phyloP scores from a whole-genome alignment of 2,113 vertebrate genomes.

The Rhynchopsitta pachyrhyncha region DNA sequence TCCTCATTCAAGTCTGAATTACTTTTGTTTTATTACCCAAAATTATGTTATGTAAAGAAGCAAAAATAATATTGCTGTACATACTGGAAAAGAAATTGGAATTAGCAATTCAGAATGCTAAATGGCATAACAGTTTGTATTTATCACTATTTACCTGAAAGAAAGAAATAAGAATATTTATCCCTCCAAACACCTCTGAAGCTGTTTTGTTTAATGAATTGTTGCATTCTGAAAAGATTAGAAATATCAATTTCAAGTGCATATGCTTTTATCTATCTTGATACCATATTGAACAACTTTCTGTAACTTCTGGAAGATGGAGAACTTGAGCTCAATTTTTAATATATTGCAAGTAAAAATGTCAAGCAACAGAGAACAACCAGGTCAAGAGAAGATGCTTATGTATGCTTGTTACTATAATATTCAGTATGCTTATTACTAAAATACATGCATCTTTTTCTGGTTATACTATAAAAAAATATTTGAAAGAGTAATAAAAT shows the following conservation, averaged over 20 bases:
- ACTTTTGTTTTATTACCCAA: background rate
- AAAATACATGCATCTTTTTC: background rate
- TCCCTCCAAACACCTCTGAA: background rate
- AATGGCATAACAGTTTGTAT: background rate
- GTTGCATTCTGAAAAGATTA: background rate
- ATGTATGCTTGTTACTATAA: background rate
- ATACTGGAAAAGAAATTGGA: background rate
- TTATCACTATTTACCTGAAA: background rate
- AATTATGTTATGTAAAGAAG: background rate
- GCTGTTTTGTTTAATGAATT: background rate
- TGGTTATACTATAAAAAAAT: background rate
- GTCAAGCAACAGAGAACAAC: background rate
- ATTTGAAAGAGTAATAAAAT: rapidly evolving
- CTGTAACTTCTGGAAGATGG: background rate
- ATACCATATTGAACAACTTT: background rate
- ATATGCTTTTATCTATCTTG: background rate
- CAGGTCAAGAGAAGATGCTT: background rate
- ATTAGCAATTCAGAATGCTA: background rate
- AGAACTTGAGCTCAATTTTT: background rate
- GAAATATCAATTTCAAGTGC: background rate
- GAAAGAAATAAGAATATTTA: background rate
- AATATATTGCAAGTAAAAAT: background rate
- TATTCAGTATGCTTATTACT: background rate
- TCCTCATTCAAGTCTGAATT: background rate
- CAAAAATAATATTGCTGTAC: background rate